phyloP scores from a whole-genome alignment of 2,888 invertebrate species.

The Dilophus febrilis region DNA sequence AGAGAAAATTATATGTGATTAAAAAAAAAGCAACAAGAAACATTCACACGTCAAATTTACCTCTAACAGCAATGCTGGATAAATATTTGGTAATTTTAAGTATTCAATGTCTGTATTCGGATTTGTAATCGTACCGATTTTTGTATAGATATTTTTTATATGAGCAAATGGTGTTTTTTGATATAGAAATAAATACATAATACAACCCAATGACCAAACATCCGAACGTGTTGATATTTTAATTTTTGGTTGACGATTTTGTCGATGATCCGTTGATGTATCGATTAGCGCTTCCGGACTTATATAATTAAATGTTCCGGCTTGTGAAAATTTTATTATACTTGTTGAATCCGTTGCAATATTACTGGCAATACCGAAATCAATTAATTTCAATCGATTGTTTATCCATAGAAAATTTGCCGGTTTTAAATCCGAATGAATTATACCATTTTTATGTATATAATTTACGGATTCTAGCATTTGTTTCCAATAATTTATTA shows the following conservation, averaged over 20 bases:
- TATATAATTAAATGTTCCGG: constrained; percentile 89
- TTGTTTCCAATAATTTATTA: constrained; percentile 82
- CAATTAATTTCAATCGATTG: constrained; percentile 81
- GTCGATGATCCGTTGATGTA: constrained; percentile 33
- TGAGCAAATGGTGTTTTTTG: constrained; percentile 82
- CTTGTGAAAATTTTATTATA: constrained; percentile 62
- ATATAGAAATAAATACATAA: constrained; percentile 83
- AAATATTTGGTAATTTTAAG: constrained; percentile 38
- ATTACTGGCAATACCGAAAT: constrained; percentile 89
- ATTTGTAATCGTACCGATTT: constrained; percentile 62
- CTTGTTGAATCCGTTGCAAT: constrained; percentile 78
- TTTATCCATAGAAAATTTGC: constrained; percentile 84
- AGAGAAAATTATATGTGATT: no score
- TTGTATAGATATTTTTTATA: constrained; percentile 50
- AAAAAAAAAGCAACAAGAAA: no score
- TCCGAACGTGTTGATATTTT: constrained; percentile 77
- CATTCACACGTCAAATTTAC: constrained; percentile 15
- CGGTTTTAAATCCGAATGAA: constrained; percentile 93
- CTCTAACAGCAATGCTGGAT: constrained; percentile 27
- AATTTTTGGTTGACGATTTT: constrained; percentile 31
- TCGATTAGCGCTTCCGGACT: constrained; percentile 81
- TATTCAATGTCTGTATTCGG: constrained; percentile 57
- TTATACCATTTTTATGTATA: constrained; percentile 80
- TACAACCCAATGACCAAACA: constrained; percentile 96
- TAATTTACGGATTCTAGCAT: constrained; percentile 83